phyloP scores from a whole-genome alignment of 1,140 invertebrate genomes.

The Diachasmimorpha longicaudata region DNA sequence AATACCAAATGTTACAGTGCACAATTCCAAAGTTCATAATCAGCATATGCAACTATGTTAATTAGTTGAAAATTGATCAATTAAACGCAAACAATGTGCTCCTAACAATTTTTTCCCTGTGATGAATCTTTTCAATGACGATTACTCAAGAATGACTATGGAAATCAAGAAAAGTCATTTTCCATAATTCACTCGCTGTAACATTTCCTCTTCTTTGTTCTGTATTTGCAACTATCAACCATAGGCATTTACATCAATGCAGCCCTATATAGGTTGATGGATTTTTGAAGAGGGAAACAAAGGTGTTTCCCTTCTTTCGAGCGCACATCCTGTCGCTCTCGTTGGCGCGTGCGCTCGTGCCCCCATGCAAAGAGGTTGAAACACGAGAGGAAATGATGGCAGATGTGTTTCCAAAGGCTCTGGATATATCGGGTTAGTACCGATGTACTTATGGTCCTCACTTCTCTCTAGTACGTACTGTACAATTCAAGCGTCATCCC shows the following conservation, averaged over 20 bases:
- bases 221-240: background rate
- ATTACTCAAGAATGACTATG: background rate
- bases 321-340: conserved; percentile 1
- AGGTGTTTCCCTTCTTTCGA: conserved; percentile 3
- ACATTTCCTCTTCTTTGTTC: background rate
- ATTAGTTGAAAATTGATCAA: no score
- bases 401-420: background rate
- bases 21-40: no score
- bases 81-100: no score
- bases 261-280: background rate
- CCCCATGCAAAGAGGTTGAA: background rate
- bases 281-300: background rate
- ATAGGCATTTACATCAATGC: background rate
- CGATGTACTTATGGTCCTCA: background rate
- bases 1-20: no score
- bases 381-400: conserved; percentile 13
- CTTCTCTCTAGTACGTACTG: background rate
- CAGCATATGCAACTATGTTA: no score
- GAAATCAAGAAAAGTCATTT: background rate
- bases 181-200: background rate
- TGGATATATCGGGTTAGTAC: background rate
- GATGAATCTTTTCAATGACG: background rate
- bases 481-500: background rate
- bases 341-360: background rate
- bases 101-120: no score